These are phyloP conservation scores for Lethenteron camtschaticum DNA, from an alignment of 2,113 vertebrate genomes.

Conservation along the genomic window DNA sequence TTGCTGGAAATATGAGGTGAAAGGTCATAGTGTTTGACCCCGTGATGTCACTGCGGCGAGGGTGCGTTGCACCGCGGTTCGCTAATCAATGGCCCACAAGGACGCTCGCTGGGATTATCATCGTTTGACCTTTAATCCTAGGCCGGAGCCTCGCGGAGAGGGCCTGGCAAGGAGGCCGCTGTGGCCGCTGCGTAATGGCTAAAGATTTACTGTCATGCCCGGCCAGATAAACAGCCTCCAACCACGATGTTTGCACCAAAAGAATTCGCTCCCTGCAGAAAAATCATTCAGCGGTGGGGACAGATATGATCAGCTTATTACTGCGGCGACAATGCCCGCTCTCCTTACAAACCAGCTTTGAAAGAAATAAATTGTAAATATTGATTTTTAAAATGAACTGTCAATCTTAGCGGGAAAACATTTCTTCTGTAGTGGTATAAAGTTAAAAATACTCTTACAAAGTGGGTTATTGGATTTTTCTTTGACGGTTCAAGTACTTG, in stretches of 20 bases:
- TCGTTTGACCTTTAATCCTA: constrained; percentile 5
- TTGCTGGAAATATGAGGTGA: too few species aligned
- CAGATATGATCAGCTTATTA: constrained; percentile 6
- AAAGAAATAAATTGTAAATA: constrained; percentile 6
- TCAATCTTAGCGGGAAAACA: constrained; percentile 1
- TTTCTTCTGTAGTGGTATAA: neutral
- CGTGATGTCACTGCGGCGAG: too few species aligned
- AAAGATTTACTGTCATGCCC: constrained; percentile 6
- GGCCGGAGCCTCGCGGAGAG: constrained; percentile 4
- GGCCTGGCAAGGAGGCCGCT: constrained; percentile 2
- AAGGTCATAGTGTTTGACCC: too few species aligned
- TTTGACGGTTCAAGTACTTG: too few species aligned
- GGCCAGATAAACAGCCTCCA: constrained; percentile 1
- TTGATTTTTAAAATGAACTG: constrained; percentile 4
- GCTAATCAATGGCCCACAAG: constrained; percentile 5
- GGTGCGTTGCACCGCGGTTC: neutral
- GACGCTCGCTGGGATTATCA: constrained; percentile 3
- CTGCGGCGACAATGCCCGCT: neutral
- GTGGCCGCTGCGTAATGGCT: constrained; percentile 5
- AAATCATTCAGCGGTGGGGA: constrained; percentile 3
- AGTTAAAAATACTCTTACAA: too few species aligned
- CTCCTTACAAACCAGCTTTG: constrained; percentile 4
- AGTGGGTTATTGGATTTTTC: too few species aligned
- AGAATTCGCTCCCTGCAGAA: neutral
- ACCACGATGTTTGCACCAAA: neutral